Base-by-base conservation (phyloP, 2,888 invertebrate genomes). In the Baronia brevicornis region DNA sequence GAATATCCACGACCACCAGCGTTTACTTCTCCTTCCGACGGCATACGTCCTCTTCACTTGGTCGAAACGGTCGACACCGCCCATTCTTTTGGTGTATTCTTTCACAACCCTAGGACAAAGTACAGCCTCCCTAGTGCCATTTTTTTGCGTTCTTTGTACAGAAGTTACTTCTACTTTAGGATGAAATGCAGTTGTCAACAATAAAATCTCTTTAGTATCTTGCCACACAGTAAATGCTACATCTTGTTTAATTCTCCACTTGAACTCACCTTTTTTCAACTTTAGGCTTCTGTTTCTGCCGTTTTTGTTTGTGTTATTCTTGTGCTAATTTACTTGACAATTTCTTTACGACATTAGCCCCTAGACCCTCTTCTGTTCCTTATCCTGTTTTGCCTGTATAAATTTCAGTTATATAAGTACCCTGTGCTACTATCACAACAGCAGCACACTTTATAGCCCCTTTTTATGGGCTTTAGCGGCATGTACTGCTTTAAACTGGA, bases 71-170 rank as follows among this genome's bases (percentile, higher is more conserved):
- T 45, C 45, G 9, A 51, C 47, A 4, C 50, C 48, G 4, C 48
- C 51, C 51, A 51, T 53, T 33, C 51, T 40, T 27, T 53, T 51
- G 2, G 49, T 50, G 19, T 54, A 55, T 30, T 48, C 39, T 35
- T 46, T 40, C 6, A 54, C 28, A 19, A 27, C 41, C 23, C 5
- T 3, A 21, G 39, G 44, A 20, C 42, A 48, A 10, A 8, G 4
- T 10, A 45, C 29, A 15, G 24, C 15, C 24, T 36, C 24, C 39
- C 40, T 45, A 6, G 34, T 35, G 24, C 48, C 48, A 33, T 47
- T 43, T 34, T 43, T 45, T 33, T 47, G 46, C 4, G 34, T 48
- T 39, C 46, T 35, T 23, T 36, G 8, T 13, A 47, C 35, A 35
- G 14, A n/a, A 2, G 43, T 48, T 35, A 25, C 14, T 19, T 35